Base-by-base conservation (phyloP, 2,113 vertebrate genomes). In the Amblyopsis rosae region DNA sequence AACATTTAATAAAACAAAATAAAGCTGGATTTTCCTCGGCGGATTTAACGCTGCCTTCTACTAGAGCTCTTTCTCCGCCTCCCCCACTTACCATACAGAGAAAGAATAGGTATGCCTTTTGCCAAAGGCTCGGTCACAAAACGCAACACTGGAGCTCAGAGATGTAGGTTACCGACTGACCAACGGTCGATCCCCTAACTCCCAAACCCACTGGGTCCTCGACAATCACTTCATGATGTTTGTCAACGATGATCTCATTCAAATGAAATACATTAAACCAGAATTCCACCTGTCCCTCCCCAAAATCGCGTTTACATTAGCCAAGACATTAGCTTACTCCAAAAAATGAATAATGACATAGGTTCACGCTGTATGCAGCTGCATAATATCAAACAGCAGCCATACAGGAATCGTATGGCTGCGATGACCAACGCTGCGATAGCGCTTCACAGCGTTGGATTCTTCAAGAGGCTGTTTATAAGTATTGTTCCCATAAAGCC, bases 401-500 rank as follows among this genome's bases (percentile, higher is more conserved):
- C 76, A 77, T 33, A 7, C 51, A 78, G 58, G 67, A 77, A 72
- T 76, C 75, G 82, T 83, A 74, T 67, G 78, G 84, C 73, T 77
- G 81, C 84, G 83, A 84, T 84, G 87, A 85, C 86, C 88, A 88
- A 86, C 85, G 82, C 80, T 83, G 84, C 73, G 74, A 86, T 81
- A 80, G 76, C 80, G 17, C 82, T 79, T 82, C 84, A 65, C 69
- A 54, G 75, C 41, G 51, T 69, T 59, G 62, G 82, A 75, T 79
- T 88, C 87, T 83, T 75, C 77, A 79, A 72, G 68, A 85, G 80
- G 78, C 86, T 88, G 76, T 89, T 91, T 81, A 89, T 88, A 86
- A 91, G 82, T 92, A 92, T 87, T 87, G 86, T 82, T 79, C 90
- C 82, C 85, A 87, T 91, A 89, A 88, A 90, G 84, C 81, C 85